Base-by-base conservation (phyloP, 2,888 invertebrate species). In the Acanthoscelides obtectus region DNA sequence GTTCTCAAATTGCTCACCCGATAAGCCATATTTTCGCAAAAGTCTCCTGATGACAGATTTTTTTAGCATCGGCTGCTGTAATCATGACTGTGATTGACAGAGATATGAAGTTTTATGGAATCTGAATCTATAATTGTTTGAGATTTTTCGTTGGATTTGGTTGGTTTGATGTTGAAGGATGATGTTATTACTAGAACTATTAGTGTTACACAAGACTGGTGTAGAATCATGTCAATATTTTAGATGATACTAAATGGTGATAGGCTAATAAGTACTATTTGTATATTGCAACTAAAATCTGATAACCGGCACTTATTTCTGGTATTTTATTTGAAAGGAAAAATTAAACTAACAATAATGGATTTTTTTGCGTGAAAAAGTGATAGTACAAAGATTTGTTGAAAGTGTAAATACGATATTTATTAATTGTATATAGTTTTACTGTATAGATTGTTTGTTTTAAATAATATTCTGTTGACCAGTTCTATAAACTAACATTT, bases 161-260 rank as follows among this genome's bases (percentile, higher is more conserved):
- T 20, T 20, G 22, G 68, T 22, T 19, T n/a, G 22, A 22, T 72
- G 70, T 75, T 68, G 70, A 25, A 20, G 70, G 20, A 25, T 64
- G 64, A 70, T 73, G 72, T 75, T 72, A 76, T 80, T 76, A 75
- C 76, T 71, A 79, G 76, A 77, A 79, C 77, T 80, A 79, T 80
- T 83, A 83, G 82, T 82, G 82, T 83, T 83, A 83, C 83, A 83
- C 83, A 85, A 85, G 85, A 85, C 85, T 85, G 84, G 83, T 84
- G 84, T 84, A 84, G 84, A 83, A 80, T 83, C 82, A 84, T 84
- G 84, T 84, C 84, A 84, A 85, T 84, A 85, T 81, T 73, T 77
- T 82, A 81, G 79, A 79, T 75, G 77, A 78, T 80, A 81, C 81
- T 81, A 79, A 82, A 81, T 81, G 84, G 84, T 84, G 82, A 82